A percentile compares a stretch with the other conserved stretches of the same genome.
Evolutionary conservation across 2,888 invertebrate genomes (phyloP).

Genomic region (Galeruca laticollis): DNA sequence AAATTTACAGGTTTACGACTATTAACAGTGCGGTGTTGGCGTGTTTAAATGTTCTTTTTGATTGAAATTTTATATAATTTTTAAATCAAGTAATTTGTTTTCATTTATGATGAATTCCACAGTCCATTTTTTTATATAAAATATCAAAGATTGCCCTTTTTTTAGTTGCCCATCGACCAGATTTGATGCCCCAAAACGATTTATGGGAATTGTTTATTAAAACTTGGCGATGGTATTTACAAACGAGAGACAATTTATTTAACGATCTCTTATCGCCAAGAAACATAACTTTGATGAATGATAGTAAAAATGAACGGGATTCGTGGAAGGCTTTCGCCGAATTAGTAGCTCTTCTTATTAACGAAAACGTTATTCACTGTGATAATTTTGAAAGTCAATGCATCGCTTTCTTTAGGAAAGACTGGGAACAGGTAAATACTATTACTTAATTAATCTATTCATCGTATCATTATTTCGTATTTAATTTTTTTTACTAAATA

Average conservation of each 20-base stretch:
- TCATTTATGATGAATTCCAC: too few relatives aligned
- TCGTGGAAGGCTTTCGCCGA: slow-evolving; percentile 56
- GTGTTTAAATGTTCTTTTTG: too few relatives aligned
- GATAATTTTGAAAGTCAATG: slow-evolving; percentile 76
- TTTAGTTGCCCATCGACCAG: slow-evolving; percentile 53
- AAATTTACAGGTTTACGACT: too few relatives aligned
- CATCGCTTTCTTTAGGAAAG: slow-evolving; percentile 75
- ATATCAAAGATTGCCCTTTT: too few relatives aligned
- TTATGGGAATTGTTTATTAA: slow-evolving; percentile 42
- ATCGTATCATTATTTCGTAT: slow-evolving; percentile 11
- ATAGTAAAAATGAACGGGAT: slow-evolving; percentile 44
- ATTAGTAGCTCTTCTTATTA: slow-evolving; percentile 65
- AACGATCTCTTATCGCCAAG: slow-evolving; percentile 56
- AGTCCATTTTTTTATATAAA: too few relatives aligned
- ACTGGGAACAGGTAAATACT: slow-evolving; percentile 69
- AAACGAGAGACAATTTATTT: slow-evolving; percentile 53
- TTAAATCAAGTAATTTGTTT: too few relatives aligned
- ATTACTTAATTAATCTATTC: too few relatives aligned
- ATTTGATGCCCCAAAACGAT: slow-evolving; percentile 38
- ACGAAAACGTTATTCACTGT: slow-evolving; percentile 70
- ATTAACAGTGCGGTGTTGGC: too few relatives aligned
- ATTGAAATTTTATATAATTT: too few relatives aligned
- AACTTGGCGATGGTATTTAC: slow-evolving; percentile 50
- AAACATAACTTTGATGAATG: slow-evolving; percentile 56
- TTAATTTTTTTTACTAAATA: neutral